A percentile compares a stretch with the other conserved stretches of the same genome.
Evolutionary conservation across 2,113 vertebrate genomes (phyloP).

Genomic region (Hyperopisus bebe): DNA sequence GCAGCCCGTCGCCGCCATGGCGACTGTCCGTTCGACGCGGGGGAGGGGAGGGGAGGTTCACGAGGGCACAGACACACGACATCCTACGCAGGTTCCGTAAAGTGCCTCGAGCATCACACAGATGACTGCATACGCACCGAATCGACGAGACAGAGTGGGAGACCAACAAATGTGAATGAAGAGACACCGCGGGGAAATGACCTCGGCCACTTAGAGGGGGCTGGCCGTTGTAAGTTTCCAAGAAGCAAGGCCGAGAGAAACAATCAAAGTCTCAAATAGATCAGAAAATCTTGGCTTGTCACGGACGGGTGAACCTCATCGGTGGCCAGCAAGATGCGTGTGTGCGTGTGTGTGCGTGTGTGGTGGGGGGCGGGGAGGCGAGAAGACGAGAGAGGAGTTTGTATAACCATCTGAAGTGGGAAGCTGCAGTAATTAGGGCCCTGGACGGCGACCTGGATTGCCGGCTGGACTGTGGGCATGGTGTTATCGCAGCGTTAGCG

Average conservation of each 20-base stretch:
- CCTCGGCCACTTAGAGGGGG: neutral
- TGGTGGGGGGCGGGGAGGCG: neutral
- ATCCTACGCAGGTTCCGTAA: neutral
- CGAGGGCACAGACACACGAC: neutral
- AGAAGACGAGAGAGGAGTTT: neutral
- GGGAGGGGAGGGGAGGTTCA: no score
- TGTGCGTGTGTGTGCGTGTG: neutral
- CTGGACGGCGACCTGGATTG: neutral
- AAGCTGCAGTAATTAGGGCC: neutral
- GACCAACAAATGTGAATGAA: neutral
- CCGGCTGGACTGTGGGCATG: neutral
- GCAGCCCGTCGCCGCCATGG: neutral
- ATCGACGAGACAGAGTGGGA: neutral
- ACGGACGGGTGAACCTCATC: neutral
- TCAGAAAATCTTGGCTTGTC: constrained; percentile 1
- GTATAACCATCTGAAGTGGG: neutral
- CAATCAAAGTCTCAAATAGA: neutral
- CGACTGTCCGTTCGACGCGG: neutral
- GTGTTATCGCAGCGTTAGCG: neutral
- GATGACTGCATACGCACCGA: neutral
- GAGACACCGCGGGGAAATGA: neutral
- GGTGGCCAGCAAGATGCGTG: neutral
- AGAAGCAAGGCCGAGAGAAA: neutral
- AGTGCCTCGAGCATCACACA: neutral
- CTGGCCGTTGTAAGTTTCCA: neutral